These are phyloP conservation scores for Lithodes maja DNA, from an alignment of 2,888 invertebrate species.

Conservation along the genomic window DNA sequence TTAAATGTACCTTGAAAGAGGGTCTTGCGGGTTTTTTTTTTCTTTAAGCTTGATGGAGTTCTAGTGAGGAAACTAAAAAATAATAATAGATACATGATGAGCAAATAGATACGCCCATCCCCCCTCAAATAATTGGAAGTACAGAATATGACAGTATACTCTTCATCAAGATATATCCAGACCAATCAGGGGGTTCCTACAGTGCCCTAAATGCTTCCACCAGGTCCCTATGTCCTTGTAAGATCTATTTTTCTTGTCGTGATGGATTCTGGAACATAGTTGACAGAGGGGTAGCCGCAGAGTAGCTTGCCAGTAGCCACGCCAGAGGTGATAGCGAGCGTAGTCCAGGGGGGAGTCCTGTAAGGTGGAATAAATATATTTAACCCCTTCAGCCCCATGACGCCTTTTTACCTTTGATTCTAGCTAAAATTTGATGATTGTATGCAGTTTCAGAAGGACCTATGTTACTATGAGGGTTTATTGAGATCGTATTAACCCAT, in stretches of 20 bases:
- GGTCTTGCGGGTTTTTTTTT: no score
- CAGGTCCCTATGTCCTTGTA: conserved; percentile 37
- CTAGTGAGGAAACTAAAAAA: no score
- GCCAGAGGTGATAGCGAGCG: conserved; percentile 46
- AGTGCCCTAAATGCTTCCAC: conserved; percentile 39
- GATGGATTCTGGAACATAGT: conserved; percentile 44
- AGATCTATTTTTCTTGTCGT: not conserved
- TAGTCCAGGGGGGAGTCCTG: conserved; percentile 34
- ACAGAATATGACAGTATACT: no score
- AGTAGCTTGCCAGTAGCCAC: conserved; percentile 48
- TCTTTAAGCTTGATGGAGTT: no score
- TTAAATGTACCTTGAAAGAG: no score
- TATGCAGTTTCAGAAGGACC: no score
- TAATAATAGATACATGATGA: no score
- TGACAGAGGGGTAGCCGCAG: conserved; percentile 50
- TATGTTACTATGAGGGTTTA: no score
- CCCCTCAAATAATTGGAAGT: no score
- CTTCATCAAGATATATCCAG: not conserved
- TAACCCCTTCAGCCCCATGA: not conserved
- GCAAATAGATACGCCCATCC: no score
- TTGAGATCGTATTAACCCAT: no score
- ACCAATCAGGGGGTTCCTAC: not conserved
- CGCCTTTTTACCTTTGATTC: not conserved
- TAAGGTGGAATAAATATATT: not conserved
- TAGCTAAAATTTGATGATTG: no score